Evolutionary conservation across 2,797 vertebrate species (phyloP).

Genomic region (Gouania willdenowi): DNA sequence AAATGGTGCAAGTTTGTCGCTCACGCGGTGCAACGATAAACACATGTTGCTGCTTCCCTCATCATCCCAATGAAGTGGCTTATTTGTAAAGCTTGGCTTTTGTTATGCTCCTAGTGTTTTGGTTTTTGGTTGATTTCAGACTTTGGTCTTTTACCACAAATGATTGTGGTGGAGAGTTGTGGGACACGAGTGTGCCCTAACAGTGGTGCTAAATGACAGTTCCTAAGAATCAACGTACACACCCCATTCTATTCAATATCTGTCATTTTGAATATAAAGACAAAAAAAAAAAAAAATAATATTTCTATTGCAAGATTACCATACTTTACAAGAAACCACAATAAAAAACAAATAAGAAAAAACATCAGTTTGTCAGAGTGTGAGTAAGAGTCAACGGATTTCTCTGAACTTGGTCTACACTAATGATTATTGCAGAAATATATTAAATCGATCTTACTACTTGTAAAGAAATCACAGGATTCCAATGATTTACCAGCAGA

Average conservation of each 20-base stretch:
- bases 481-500: slow-evolving; percentile 4
- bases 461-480: slow-evolving; percentile 6
- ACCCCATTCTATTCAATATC: no score
- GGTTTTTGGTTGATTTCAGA: slow-evolving; percentile 38
- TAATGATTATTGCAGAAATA: no score
- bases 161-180: slow-evolving; percentile 32
- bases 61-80: slow-evolving; percentile 34
- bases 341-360: background rate
- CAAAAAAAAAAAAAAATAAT: slow-evolving; percentile 19
- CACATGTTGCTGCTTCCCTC: slow-evolving; percentile 36
- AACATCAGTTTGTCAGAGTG: background rate
- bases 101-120: slow-evolving; percentile 30
- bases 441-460: background rate
- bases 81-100: slow-evolving; percentile 28
- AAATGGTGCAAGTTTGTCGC: slow-evolving; percentile 24
- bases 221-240: no score
- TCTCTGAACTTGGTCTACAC: no score
- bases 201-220: slow-evolving; percentile 9
- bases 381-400: background rate
- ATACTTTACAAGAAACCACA: slow-evolving; percentile 8
- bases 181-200: slow-evolving; percentile 13
- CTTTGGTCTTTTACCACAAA: slow-evolving; percentile 29
- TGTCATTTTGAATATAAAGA: slow-evolving; percentile 10
- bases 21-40: slow-evolving; percentile 22
- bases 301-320: no score